A percentile compares a stretch with the other conserved stretches of the same genome.
Evolutionary conservation across 2,113 vertebrate species (phyloP).

Genomic region (Tetraodon nigroviridis): DNA sequence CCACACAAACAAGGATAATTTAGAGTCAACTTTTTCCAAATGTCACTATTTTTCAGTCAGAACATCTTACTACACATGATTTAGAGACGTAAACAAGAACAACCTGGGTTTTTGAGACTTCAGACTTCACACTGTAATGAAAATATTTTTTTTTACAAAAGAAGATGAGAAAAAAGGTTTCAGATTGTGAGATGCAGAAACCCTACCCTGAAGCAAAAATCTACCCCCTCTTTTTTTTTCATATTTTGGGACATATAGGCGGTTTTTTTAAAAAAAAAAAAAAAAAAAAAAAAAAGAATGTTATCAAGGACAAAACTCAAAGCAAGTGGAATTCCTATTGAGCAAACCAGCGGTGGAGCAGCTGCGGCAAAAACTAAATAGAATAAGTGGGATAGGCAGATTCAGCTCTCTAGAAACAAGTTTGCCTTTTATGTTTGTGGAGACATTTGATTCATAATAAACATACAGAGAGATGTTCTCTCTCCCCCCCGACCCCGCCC

Average conservation of each 20-base stretch:
- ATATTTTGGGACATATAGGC: slow-evolving; percentile 4
- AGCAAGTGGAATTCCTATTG: slow-evolving; percentile 44
- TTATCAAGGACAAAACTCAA: slow-evolving; percentile 26
- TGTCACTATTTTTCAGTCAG: slow-evolving; percentile 24
- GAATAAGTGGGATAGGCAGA: slow-evolving; percentile 9
- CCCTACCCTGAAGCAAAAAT: background rate
- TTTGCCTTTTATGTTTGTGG: slow-evolving; percentile 9
- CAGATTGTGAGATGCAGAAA: slow-evolving; percentile 13
- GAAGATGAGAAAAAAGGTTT: too few relatives aligned
- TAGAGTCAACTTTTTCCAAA: slow-evolving; percentile 9
- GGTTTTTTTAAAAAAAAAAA: slow-evolving; percentile 26
- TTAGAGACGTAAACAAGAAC: too few relatives aligned
- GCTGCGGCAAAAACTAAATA: slow-evolving; percentile 3
- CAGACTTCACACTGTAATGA: too few relatives aligned
- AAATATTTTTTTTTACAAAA: too few relatives aligned
- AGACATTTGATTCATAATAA: background rate
- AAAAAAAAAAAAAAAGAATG: slow-evolving; percentile 16
- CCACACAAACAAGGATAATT: slow-evolving; percentile 9
- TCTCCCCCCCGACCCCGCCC: too few relatives aligned
- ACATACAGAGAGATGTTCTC: background rate
- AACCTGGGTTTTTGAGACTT: too few relatives aligned
- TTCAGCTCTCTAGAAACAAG: slow-evolving; percentile 12
- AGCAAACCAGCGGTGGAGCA: slow-evolving; percentile 1
- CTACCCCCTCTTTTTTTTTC: slow-evolving; percentile 5
- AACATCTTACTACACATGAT: too few relatives aligned